Conservation (phyloP, 1,140 invertebrate species). For the Aphelenchoides besseyi region DNA sequence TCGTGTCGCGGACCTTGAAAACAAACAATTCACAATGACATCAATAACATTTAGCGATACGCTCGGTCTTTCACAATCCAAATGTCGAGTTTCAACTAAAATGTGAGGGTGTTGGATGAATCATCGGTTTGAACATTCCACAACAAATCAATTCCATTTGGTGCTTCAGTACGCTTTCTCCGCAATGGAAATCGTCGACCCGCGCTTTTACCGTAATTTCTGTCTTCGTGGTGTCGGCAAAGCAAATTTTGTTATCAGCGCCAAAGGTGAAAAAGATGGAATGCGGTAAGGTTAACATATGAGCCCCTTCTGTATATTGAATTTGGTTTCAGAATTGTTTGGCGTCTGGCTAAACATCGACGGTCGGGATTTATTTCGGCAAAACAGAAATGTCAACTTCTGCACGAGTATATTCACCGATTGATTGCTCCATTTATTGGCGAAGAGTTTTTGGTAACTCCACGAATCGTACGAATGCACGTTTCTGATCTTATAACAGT, state of each 20-base stretch:
- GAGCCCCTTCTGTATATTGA: slow-evolving; percentile 1
- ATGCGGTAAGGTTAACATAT: slow-evolving; percentile 41
- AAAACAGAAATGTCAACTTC: slow-evolving; percentile 51
- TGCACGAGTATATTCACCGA: slow-evolving; percentile 50
- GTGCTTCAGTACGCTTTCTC: neutral
- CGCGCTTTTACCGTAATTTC: neutral
- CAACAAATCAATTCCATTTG: neutral
- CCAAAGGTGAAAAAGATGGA: slow-evolving; percentile 44
- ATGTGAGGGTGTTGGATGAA: neutral
- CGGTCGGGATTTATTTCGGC: slow-evolving; percentile 46
- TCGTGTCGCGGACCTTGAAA: too few species aligned
- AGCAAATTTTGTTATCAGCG: slow-evolving; percentile 59
- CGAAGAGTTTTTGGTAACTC: slow-evolving; percentile 45
- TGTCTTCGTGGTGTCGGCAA: slow-evolving; percentile 57
- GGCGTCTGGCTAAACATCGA: slow-evolving; percentile 57
- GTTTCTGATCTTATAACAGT: slow-evolving; percentile 48
- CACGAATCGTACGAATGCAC: slow-evolving; percentile 47
- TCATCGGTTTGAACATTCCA: too few species aligned
- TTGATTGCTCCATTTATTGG: slow-evolving; percentile 53
- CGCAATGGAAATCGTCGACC: slow-evolving; percentile 4
- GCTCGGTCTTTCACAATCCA: neutral
- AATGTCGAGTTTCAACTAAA: neutral
- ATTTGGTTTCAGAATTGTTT: slow-evolving; percentile 59
- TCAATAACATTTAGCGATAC: neutral
- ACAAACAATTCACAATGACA: too few species aligned